Conservation (phyloP, 2,797 vertebrate genomes). For the Hipposideros larvatus region DNA sequence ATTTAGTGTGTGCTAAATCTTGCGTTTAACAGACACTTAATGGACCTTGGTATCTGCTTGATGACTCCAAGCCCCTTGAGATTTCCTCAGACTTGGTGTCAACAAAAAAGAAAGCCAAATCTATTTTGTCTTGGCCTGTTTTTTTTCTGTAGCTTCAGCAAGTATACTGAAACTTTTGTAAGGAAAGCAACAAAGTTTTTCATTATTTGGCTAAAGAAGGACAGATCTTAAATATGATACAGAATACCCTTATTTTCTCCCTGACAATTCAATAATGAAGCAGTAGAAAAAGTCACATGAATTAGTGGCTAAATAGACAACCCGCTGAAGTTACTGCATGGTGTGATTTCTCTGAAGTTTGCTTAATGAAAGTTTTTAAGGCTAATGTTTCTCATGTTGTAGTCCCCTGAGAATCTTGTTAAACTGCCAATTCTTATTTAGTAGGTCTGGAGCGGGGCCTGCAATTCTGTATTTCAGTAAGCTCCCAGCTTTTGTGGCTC, state of each 20-base stretch:
- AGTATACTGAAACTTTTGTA: neutral
- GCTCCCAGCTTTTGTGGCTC: neutral
- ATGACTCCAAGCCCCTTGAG: neutral
- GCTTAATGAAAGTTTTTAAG: neutral
- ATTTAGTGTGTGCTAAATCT: neutral
- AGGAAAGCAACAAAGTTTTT: neutral
- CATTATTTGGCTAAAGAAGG: neutral
- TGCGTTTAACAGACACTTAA: neutral
- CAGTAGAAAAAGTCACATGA: neutral
- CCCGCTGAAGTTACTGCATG: neutral
- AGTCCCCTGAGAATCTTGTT: neutral
- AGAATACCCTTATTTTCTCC: neutral
- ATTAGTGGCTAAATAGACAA: neutral
- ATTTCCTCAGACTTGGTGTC: neutral
- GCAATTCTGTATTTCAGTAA: neutral
- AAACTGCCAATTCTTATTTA: neutral
- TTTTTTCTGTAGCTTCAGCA: constrained; percentile 44
- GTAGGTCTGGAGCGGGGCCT: neutral
- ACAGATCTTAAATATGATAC: neutral
- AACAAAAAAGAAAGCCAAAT: constrained; percentile 41
- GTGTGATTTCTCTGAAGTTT: neutral
- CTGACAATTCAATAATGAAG: neutral
- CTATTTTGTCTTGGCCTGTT: neutral
- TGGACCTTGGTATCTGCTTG: neutral
- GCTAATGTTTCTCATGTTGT: neutral